Evolutionary conservation across 2,797 vertebrate species (phyloP), one percentile per base, ranked within the genome.

Genomic region (Eleutherodactylus coqui): DNA sequence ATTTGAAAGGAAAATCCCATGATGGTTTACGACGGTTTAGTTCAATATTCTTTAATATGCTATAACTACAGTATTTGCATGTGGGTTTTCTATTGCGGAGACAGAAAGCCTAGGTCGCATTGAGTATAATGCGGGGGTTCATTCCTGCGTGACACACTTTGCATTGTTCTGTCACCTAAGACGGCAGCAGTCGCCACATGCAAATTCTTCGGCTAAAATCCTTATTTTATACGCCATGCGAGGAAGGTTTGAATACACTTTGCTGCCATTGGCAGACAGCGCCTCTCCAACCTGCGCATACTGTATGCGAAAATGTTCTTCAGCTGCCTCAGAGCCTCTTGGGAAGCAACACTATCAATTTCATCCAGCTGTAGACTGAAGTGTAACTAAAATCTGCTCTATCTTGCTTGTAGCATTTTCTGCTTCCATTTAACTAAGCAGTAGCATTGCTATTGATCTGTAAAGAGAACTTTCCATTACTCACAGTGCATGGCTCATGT

Each of bases 271-370:
- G 5, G 38, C 14, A 75, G 27, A 73, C 5, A 34, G 14, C 34
- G 32, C 6, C 73, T 75, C 45, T 8, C 4, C 72, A 27, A 14
- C 0, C n/a, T 79, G 41, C 27, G 2, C 3, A 62, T 29, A 16
- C 27, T 4, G 47, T 1, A 36, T 9, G 29, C 60, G 45, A 41
- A 24, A n/a, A 58, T 27, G 29, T 67, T 32, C 55, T n/a, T 60
- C 55, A 79, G 77, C 77, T 79, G 77, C 38, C 32, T 51, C 62
- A 51, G 19, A 81, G 79, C 29, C 79, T 69, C 79, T 49, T 49
- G 79, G 62, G 79, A 81, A n/a, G 10, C 17, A 47, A 36, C 69
- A 29, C 16, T 67, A 45, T 24, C 58, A 34, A 32, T 43, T 27
- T 19, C 24, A 47, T 81, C 2, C 0, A 67, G 45, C 24, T 34